These are phyloP conservation scores for Shinisaurus crocodilurus DNA, from an alignment of 2,113 vertebrate genomes.

Conservation along the genomic window DNA sequence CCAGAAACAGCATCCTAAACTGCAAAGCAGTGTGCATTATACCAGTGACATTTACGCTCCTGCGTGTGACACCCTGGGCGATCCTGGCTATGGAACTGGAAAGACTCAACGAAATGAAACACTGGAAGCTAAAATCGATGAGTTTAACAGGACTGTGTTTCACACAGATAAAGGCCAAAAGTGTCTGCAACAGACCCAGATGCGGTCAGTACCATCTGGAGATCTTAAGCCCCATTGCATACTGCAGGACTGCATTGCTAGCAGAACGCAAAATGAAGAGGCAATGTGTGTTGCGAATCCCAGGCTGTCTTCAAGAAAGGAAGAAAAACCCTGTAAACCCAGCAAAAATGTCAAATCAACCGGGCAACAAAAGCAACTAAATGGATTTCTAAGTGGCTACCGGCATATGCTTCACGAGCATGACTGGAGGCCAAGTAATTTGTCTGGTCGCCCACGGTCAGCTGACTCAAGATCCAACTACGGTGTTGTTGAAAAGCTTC, in stretches of 20 bases:
- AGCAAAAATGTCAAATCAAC: constrained; percentile 42
- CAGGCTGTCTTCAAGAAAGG: constrained; percentile 43
- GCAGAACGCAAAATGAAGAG: constrained; percentile 47
- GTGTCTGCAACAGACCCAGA: constrained; percentile 55
- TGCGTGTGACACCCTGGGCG: constrained; percentile 39
- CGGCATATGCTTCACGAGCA: constrained; percentile 83
- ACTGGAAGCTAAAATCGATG: constrained; percentile 90
- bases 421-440: constrained; percentile 89
- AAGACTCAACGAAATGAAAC: constrained; percentile 82
- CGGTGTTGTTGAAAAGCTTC: constrained; percentile 90
- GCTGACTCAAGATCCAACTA: constrained; percentile 94
- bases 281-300: constrained; percentile 33
- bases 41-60: constrained; percentile 37
- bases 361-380: constrained; percentile 60
- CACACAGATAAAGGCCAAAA: constrained; percentile 84
- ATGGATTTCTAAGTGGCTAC: constrained; percentile 69
- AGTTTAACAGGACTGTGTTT: constrained; percentile 94
- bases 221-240: constrained; percentile 62
- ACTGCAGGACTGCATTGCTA: constrained; percentile 37
- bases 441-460: constrained; percentile 91
- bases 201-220: constrained; percentile 41
- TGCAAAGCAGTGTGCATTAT: constrained; percentile 43
- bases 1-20: constrained; percentile 53
- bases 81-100: constrained; percentile 49
- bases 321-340: constrained; percentile 52